Evolutionary conservation across 2,797 vertebrate genomes (phyloP).

Genomic region (Halcyon badia): DNA sequence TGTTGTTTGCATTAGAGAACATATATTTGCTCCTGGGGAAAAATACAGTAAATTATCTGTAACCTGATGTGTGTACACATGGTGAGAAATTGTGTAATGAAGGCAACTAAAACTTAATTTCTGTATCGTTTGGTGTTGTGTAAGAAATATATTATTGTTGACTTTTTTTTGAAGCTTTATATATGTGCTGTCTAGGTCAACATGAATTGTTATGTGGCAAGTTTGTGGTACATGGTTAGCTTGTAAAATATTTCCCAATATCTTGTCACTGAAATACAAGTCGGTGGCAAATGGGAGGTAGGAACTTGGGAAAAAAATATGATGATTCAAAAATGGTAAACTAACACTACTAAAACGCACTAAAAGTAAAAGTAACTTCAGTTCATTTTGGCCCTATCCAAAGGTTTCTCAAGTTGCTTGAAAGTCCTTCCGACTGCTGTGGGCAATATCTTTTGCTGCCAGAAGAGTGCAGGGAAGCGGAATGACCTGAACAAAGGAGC

Average conservation of each 20-base stretch:
- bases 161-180: not conserved
- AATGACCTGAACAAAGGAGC: not conserved
- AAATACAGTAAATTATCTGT: not conserved
- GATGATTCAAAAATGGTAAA: not conserved
- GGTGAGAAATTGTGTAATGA: not conserved
- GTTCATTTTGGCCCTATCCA: not conserved
- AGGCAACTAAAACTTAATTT: not conserved
- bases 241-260: not conserved
- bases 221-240: not conserved
- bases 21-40: not conserved
- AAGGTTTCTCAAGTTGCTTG: not conserved
- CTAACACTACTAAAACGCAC: not conserved
- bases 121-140: not conserved
- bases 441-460: not conserved
- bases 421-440: not conserved
- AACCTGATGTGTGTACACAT: not conserved
- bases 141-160: not conserved
- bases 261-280: not conserved
- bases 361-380: not conserved
- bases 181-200: not conserved
- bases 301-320: not conserved
- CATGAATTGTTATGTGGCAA: not conserved
- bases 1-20: not conserved
- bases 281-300: not conserved
- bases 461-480: not conserved